phyloP scores from a whole-genome alignment of 2,888 invertebrate species.

The Pterostichus madidus region DNA sequence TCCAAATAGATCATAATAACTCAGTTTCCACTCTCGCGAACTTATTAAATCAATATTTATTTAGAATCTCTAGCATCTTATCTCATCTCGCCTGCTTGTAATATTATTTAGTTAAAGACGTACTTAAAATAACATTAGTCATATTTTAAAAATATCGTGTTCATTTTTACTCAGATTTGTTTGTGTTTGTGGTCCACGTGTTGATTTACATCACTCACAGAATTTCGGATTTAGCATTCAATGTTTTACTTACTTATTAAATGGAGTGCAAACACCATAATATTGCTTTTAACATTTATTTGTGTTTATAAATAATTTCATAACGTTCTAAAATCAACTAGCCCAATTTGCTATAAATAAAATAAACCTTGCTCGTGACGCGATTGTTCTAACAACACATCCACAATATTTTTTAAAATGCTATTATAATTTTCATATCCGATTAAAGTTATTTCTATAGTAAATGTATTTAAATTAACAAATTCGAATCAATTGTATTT shows the following conservation, averaged over 20 bases:
- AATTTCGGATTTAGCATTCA: background rate
- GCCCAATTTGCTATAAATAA: too few relatives aligned
- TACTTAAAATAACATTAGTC: constrained; percentile 27
- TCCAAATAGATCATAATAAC: background rate
- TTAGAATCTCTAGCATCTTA: background rate
- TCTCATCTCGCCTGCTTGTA: constrained; percentile 16
- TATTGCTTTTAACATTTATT: too few relatives aligned
- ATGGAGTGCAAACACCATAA: background rate
- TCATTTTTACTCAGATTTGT: constrained; percentile 4
- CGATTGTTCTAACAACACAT: too few relatives aligned
- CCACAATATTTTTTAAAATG: too few relatives aligned
- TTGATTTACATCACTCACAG: background rate
- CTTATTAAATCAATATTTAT: constrained; percentile 32
- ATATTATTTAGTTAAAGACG: constrained; percentile 28
- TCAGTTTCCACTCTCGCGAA: background rate
- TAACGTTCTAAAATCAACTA: too few relatives aligned
- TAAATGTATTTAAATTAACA: too few relatives aligned
- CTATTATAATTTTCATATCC: too few relatives aligned
- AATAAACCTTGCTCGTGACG: too few relatives aligned
- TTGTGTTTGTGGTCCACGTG: background rate
- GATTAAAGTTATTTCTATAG: too few relatives aligned
- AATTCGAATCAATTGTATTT: too few relatives aligned
- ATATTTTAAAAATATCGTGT: constrained; percentile 12
- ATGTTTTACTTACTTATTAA: constrained; percentile 4
- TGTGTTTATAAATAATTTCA: too few relatives aligned